These are phyloP conservation scores for Stictocephala bisonia DNA, from an alignment of 2,888 invertebrate species.

Conservation along the genomic window DNA sequence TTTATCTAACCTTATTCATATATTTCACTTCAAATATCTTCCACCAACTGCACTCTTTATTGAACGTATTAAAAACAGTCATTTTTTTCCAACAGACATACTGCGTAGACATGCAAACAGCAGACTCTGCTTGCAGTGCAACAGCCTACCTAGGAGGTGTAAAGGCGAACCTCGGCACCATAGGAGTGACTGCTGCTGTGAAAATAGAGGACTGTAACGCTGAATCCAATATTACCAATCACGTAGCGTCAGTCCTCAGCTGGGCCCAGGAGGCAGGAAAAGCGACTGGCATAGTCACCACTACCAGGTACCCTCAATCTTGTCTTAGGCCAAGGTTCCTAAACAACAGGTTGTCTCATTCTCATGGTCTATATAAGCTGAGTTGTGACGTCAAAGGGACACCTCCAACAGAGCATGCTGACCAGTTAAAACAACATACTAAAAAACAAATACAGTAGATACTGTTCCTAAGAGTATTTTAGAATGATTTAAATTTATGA, in stretches of 20 bases:
- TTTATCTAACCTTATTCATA: too few relatives aligned
- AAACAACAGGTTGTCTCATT: too few relatives aligned
- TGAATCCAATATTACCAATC: slow-evolving; percentile 69
- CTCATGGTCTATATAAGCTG: too few relatives aligned
- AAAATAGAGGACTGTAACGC: slow-evolving; percentile 64
- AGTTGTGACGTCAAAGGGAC: too few relatives aligned
- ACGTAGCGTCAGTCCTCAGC: slow-evolving; percentile 74
- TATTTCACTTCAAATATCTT: background rate
- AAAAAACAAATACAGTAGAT: too few relatives aligned
- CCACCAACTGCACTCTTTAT: background rate
- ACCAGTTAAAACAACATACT: too few relatives aligned
- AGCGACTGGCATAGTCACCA: slow-evolving; percentile 63
- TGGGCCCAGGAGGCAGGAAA: slow-evolving; percentile 82
- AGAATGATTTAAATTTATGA: too few relatives aligned
- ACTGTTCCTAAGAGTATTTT: too few relatives aligned
- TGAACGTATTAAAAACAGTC: background rate
- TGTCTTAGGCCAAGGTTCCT: too few relatives aligned
- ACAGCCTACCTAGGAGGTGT: slow-evolving; percentile 79
- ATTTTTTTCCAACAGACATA: slow-evolving; percentile 54
- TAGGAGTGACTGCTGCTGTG: slow-evolving; percentile 70
- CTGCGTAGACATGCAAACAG: slow-evolving; percentile 70
- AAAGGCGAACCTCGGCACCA: slow-evolving; percentile 75
- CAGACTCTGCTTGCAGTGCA: slow-evolving; percentile 80
- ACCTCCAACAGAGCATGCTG: too few relatives aligned
- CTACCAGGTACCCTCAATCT: slow-evolving; percentile 48